phyloP scores from a whole-genome alignment of 2,888 invertebrate genomes.

The Platycnemis pennipes region DNA sequence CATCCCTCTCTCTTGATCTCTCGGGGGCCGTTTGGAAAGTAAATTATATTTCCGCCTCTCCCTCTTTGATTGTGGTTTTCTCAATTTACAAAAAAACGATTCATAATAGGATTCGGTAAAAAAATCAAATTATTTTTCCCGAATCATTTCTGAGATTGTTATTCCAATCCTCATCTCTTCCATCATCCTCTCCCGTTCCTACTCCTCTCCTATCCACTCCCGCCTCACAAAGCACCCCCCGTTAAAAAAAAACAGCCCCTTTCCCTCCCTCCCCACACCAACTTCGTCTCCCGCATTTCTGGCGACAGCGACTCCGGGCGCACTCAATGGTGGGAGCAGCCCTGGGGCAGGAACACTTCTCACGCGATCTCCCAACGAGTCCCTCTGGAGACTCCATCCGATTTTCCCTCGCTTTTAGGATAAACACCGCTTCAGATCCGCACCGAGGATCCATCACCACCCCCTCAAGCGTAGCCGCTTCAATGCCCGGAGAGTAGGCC shows the following conservation, averaged over 20 bases:
- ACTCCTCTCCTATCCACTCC: not conserved
- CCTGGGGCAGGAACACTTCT: not conserved
- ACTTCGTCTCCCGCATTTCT: not conserved
- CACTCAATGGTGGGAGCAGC: not conserved
- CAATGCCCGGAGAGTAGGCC: too few relatives aligned
- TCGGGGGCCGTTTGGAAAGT: not conserved
- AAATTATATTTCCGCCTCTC: not conserved
- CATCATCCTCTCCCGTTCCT: not conserved
- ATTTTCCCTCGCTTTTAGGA: not conserved
- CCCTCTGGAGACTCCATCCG: not conserved
- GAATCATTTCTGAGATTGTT: conserved; percentile 22
- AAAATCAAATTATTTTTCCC: conserved; percentile 20
- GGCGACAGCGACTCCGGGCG: not conserved
- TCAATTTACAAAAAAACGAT: not conserved
- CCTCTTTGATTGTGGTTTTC: conserved; percentile 13
- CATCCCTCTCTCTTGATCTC: not conserved
- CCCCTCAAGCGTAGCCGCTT: not conserved
- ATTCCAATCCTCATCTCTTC: not conserved
- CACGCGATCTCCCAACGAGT: not conserved
- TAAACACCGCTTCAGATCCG: not conserved
- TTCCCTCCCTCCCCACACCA: not conserved
- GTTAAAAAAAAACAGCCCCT: too few relatives aligned
- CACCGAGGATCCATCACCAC: not conserved
- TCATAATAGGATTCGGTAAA: not conserved
- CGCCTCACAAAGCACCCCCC: not conserved